A percentile compares a stretch with the other conserved stretches of the same genome.
phyloP scores from a whole-genome alignment of 2,888 invertebrate genomes.

The Lithophane semibrunnea region DNA sequence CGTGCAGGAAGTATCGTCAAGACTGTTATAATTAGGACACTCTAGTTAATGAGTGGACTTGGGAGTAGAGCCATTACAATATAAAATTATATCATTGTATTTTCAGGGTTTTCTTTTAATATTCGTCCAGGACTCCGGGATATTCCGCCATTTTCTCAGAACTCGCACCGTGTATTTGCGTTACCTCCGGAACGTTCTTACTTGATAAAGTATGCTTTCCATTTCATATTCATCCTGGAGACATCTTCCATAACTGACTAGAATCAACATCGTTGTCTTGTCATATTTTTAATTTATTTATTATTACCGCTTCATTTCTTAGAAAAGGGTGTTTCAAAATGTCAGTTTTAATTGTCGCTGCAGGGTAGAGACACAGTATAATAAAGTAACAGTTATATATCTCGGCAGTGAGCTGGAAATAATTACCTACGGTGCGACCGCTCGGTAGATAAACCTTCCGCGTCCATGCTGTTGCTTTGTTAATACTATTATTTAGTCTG shows the following conservation, averaged over 20 bases:
- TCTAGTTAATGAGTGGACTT: too few species aligned
- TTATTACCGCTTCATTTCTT: conserved; percentile 41
- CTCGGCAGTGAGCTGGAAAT: too few species aligned
- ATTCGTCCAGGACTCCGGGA: not conserved
- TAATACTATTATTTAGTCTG: too few species aligned
- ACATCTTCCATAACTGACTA: conserved; percentile 46
- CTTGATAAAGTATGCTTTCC: conserved; percentile 71
- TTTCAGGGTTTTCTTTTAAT: not conserved
- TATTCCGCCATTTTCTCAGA: conserved; percentile 38
- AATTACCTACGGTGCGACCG: too few species aligned
- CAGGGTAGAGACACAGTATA: not conserved
- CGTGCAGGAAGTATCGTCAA: too few species aligned
- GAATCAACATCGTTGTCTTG: conserved; percentile 59
- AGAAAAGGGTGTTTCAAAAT: not conserved
- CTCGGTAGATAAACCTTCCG: too few species aligned
- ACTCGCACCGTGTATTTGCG: conserved; percentile 42
- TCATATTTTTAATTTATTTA: conserved; percentile 54
- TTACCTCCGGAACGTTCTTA: conserved; percentile 61
- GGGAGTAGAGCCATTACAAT: too few species aligned
- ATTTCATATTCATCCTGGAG: conserved; percentile 69
- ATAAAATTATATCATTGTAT: conserved; percentile 8
- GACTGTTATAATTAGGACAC: too few species aligned
- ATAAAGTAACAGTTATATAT: too few species aligned
- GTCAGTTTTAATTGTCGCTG: conserved; percentile 20
- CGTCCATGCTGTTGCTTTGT: too few species aligned